A percentile compares a stretch with the other conserved stretches of the same genome.
Conservation (phyloP, 2,113 vertebrate species). For the Okapia johnstoni region DNA sequence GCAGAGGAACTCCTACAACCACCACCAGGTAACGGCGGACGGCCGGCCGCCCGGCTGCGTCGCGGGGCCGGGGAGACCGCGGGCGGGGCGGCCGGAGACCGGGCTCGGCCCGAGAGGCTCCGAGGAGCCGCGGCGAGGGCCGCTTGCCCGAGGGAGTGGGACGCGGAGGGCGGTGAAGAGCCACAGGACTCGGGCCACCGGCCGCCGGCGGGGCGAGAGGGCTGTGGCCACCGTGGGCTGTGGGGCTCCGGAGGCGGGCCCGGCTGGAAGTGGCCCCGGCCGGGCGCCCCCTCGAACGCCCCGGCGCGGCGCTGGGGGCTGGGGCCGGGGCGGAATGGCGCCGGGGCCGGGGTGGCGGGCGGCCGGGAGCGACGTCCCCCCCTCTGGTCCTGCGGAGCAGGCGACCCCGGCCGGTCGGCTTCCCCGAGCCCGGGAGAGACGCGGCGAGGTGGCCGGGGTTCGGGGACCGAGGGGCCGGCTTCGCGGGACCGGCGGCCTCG, state of each 20-base stretch:
- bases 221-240: background rate
- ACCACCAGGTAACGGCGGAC: slow-evolving; percentile 88
- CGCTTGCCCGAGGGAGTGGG: background rate
- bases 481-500: background rate
- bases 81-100: background rate
- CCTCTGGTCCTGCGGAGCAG: background rate
- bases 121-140: background rate
- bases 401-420: background rate
- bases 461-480: background rate
- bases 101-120: background rate
- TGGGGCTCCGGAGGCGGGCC: background rate
- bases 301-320: background rate
- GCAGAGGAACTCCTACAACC: slow-evolving; percentile 94
- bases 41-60: background rate
- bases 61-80: background rate
- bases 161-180: background rate
- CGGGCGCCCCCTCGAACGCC: background rate
- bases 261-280: background rate
- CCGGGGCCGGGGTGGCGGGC: background rate
- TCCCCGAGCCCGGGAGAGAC: background rate
- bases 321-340: background rate
- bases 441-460: background rate
- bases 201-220: background rate
- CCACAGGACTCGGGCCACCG: background rate
- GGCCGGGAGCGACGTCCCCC: background rate